Conservation (phyloP, 2,797 vertebrate genomes). For the Euthynnus affinis region DNA sequence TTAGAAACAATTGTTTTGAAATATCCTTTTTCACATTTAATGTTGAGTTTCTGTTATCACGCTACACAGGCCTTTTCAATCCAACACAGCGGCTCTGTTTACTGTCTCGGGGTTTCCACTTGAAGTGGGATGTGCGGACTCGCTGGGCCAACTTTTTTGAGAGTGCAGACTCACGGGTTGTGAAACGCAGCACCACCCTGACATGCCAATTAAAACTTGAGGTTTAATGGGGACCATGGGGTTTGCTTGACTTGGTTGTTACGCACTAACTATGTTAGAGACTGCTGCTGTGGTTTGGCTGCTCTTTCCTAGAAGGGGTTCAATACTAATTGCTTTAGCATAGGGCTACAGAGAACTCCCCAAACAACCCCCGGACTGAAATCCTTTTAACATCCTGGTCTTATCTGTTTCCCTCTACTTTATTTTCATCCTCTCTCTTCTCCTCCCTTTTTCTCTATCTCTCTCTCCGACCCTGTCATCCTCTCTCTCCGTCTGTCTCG, state of each 20-base stretch:
- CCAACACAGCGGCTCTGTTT: slow-evolving; percentile 49
- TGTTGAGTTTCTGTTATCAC: slow-evolving; percentile 42
- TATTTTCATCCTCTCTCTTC: slow-evolving; percentile 46
- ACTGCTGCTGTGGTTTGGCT: slow-evolving; percentile 73
- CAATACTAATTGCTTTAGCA: slow-evolving; percentile 88
- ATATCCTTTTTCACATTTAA: slow-evolving; percentile 34
- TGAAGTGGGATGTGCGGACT: slow-evolving; percentile 48
- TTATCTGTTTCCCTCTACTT: slow-evolving; percentile 76
- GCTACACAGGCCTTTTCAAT: slow-evolving; percentile 30
- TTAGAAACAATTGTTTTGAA: slow-evolving; percentile 31
- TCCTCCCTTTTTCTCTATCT: slow-evolving; percentile 48
- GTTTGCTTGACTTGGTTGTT: slow-evolving; percentile 75
- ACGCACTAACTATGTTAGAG: slow-evolving; percentile 78
- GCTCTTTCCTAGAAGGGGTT: slow-evolving; percentile 80
- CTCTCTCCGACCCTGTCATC: slow-evolving; percentile 51
- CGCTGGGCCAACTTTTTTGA: slow-evolving; percentile 43
- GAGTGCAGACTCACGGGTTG: slow-evolving; percentile 37
- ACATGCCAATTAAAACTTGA: slow-evolving; percentile 79
- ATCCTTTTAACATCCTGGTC: slow-evolving; percentile 83
- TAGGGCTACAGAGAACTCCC: slow-evolving; percentile 78
- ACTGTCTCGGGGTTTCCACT: slow-evolving; percentile 57
- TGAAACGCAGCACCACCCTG: slow-evolving; percentile 63
- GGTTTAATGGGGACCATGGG: slow-evolving; percentile 76
- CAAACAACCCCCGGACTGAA: slow-evolving; percentile 75
- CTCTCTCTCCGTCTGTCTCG: slow-evolving; percentile 60